Conservation (phyloP, 2,797 vertebrate genomes). For the Artibeus lituratus region DNA sequence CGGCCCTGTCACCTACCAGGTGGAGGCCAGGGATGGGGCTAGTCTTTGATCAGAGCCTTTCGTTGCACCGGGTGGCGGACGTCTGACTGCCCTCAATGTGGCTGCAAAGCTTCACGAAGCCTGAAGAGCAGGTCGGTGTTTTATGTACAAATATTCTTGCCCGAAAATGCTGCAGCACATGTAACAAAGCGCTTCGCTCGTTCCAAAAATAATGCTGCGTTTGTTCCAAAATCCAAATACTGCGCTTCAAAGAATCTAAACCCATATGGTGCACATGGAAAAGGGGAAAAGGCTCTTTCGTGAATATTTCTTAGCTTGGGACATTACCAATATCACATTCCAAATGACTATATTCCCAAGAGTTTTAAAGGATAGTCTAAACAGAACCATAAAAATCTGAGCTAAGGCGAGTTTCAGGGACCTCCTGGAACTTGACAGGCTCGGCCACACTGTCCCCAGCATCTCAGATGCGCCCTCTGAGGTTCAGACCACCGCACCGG, state of each 20-base stretch:
- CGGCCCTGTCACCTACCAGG: fast-evolving
- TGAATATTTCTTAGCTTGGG: not conserved
- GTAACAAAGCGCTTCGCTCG: not conserved
- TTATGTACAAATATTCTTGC: not conserved
- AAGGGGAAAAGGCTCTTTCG: not conserved
- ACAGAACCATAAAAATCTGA: not conserved
- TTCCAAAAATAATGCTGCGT: not conserved
- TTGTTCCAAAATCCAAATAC: not conserved
- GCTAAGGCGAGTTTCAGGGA: not conserved
- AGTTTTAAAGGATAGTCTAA: not conserved
- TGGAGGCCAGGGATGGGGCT: not conserved
- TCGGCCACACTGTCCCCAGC: not conserved
- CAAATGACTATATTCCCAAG: not conserved
- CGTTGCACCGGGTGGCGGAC: fast-evolving
- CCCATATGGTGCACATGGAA: not conserved
- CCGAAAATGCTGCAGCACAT: not conserved
- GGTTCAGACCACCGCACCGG: not conserved
- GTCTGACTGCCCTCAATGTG: not conserved
- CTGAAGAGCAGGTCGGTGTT: not conserved
- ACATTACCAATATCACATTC: not conserved
- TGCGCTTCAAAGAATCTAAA: not conserved
- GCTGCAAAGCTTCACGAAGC: not conserved
- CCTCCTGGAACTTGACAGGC: not conserved
- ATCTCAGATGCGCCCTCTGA: too few species aligned
- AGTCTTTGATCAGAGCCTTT: not conserved